Base-by-base conservation (phyloP, 2,797 vertebrate species). In the Podarcis siculus region DNA sequence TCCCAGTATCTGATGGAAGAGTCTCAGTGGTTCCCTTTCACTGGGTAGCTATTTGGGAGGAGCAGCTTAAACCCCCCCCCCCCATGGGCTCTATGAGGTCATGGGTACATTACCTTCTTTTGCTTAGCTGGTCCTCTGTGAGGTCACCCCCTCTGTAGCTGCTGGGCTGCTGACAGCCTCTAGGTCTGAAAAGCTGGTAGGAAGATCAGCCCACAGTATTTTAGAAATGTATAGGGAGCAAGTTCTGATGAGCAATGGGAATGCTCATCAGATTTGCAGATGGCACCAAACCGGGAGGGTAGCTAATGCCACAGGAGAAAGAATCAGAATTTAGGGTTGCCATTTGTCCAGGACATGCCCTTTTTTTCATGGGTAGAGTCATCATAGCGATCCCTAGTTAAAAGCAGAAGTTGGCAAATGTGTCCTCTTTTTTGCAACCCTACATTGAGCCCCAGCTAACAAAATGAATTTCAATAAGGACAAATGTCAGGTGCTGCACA, bases 61-160 rank as follows among this genome's bases (percentile, higher is more conserved):
- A 66, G 49, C 75, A 88, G 23, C 23, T 42, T 32, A 42, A 71
- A 3, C 13, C n/a, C n/a, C 5, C n/a, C 76, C 2, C 76, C 4
- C 49, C 55, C 42, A 42, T 13, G 37, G 76, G n/a, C 77, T 79
- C 87, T 88, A 39, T 88, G 87, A 88, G 66, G 87, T 88, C 82
- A 35, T 79, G 87, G 75, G 87, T 17, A 1, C 67, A 45, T 82
- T 82, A 23, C 69, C 71, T 42, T 35, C 71, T 87, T 79, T 81
- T 19, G 83, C 67, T 82, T 77, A 25, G 42, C 35, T 84, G 21
- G 67, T 15, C 76, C 58, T 86, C 87, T 83, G 71, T 86, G 90
- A 91, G 80, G 69, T 83, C 89, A 88, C 25, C 35, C 25, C 49
- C 23, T 64, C 25, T 78, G 81, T 13, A 83, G 17, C n/a, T 55